A percentile compares a stretch with the other conserved stretches of the same genome.
These are phyloP conservation scores for Silurus glanis DNA, from an alignment of 2,113 vertebrate genomes.

Conservation along the genomic window DNA sequence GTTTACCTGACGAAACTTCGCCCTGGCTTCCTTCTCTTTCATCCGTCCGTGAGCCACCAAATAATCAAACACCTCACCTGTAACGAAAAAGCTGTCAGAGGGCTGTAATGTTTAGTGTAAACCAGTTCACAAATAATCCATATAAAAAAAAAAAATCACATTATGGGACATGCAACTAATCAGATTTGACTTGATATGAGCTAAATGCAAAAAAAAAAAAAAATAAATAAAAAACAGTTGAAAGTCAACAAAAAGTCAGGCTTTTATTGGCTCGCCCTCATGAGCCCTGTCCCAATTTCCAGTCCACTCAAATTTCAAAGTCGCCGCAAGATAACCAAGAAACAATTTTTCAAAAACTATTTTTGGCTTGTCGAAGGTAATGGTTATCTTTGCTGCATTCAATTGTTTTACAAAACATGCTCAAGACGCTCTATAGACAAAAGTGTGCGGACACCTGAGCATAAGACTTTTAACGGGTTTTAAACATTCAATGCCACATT, in stretches of 20 bases:
- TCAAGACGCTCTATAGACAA: background rate
- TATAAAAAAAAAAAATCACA: background rate
- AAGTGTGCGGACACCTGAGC: too few relatives aligned
- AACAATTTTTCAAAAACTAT: too few relatives aligned
- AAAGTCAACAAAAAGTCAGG: background rate
- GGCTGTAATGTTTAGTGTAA: background rate
- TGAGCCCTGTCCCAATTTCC: background rate
- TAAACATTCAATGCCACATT: too few relatives aligned
- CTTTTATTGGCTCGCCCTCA: background rate
- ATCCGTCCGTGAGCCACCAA: slow-evolving; percentile 81
- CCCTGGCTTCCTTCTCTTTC: slow-evolving; percentile 81
- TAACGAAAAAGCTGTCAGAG: background rate
- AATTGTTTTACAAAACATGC: background rate
- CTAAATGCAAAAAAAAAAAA: background rate
- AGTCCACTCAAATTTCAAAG: background rate
- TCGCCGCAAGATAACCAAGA: background rate
- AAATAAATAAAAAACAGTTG: background rate
- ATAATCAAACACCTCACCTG: slow-evolving; percentile 75
- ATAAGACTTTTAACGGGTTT: too few relatives aligned
- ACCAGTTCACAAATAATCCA: too few relatives aligned
- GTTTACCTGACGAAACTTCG: slow-evolving; percentile 56
- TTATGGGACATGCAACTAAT: background rate
- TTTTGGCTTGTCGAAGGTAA: too few relatives aligned
- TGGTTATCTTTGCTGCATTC: too few relatives aligned
- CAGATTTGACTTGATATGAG: background rate